Evolutionary conservation across 2,888 invertebrate genomes (phyloP), one percentile per base, ranked within the genome.

Genomic region (Caenorhabditis becei): DNA sequence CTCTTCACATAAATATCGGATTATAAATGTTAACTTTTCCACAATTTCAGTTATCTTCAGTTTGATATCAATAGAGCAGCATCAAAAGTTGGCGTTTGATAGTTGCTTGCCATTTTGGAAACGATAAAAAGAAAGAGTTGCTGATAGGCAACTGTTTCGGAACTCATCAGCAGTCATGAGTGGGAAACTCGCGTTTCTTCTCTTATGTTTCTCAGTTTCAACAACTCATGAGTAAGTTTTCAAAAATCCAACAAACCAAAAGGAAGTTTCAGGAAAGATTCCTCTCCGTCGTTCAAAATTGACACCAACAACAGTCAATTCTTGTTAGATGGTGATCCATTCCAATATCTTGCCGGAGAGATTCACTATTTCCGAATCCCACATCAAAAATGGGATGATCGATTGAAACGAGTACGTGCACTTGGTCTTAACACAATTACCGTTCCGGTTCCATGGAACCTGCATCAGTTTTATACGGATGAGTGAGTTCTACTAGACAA

Each of bases 281-380:
- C 71, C 1, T 78, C 74, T 11, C 80, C 80, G 14, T 80, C 80
- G 0, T 80, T 80, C 59, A 63, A 74, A 44, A 70, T 80, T 14
- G 74, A 80, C 35, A 58, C n/a, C 0, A 53, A 16, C 0, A 74
- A 70, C 41, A 74, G 65, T 23, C 67, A 58, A 32, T 80, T 80
- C 37, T 49, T 80, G 24, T 59, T 80, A 20, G 80, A 80, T 59
- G 80, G 80, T 14, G 74, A 80, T 88, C 94, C 94, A 0, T 94
- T 95, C 88, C 94, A 93, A 2, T 86, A 86, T n/a, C 59, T 86
- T 35, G 72, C 86, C 18, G 86, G 86, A 18, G 82, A 80, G 23
- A 93, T 96, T 89, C 96, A 96, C 91, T 96, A 96, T 92, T 96
- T 96, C 91, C 94, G 96, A 7, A 93, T 95, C 0, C 95, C 95